Base-by-base conservation (phyloP, 1,140 invertebrate species). In the Amyelois transitella region DNA sequence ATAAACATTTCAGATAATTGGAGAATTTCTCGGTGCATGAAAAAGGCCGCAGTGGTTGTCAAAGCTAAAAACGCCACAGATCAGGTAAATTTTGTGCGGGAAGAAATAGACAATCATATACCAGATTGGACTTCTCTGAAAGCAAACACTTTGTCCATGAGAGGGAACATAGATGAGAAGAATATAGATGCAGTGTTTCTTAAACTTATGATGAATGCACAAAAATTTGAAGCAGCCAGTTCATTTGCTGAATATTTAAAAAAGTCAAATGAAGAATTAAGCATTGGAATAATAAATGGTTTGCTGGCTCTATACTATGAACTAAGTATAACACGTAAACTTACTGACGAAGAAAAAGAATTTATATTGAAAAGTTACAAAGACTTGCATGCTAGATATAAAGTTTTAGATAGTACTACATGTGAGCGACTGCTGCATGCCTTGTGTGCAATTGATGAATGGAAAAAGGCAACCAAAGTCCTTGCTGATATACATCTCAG, bases 181-280 rank as follows among this genome's bases (percentile, higher is more conserved):
- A 91, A 89, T 69, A 75, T 93, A 43, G 92, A 93, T 84, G 86
- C 89, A 38, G 58, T 89, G 6, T 88, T 93, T 14, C 63, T 93
- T 38, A 82, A 89, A 28, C 18, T 87, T 20, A 91, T 91, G 73
- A 64, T 75, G 10, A 58, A 28, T 2, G 49, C 64, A 0, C 80
- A 79, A 10, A 83, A 90, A 19, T 66, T 89, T 59, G 60, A 90
- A 38, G 61, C 88, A 38, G 92, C 89, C 4, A 84, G 90, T 57
- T 88, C 79, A 21, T 94, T 91, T 79, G 71, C 91, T 6, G 71
- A 90, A 6, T 91, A 90, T 86, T 72, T 94, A 17, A 75, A 83
- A 64, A 61, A 68, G 6, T 77, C 79, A 20, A 79, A 87, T 38
- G 71, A 69, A 24, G 68, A 90, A 32, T 67, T 91, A 6, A 91